Evolutionary conservation across 2,113 vertebrate genomes (phyloP).

Genomic region (Hemicordylus capensis): DNA sequence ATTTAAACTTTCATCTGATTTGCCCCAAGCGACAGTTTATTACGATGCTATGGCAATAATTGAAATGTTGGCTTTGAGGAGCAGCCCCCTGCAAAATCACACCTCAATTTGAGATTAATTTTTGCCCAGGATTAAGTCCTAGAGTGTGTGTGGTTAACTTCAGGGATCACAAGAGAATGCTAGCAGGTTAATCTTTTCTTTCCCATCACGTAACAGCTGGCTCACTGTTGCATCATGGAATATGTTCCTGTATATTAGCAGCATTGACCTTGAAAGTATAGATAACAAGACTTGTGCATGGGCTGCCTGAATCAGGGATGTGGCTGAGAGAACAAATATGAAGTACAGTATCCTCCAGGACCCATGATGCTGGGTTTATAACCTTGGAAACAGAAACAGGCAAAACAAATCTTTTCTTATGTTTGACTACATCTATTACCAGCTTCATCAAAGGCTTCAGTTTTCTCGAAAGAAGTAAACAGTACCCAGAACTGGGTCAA

Average conservation of each 20-base stretch:
- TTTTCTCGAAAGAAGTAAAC: too few relatives aligned
- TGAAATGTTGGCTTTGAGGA: not conserved
- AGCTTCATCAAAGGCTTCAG: too few relatives aligned
- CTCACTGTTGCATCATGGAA: not conserved
- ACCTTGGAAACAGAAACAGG: too few relatives aligned
- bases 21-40: not conserved
- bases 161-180: not conserved
- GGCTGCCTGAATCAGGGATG: too few relatives aligned
- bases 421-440: too few relatives aligned
- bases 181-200: too few relatives aligned
- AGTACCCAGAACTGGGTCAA: too few relatives aligned
- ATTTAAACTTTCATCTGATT: not conserved
- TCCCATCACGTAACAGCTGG: not conserved
- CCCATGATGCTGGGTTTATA: too few relatives aligned
- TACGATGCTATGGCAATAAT: not conserved
- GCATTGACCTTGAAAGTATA: not conserved
- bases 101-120: not conserved
- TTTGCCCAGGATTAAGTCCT: not conserved
- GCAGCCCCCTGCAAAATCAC: not conserved
- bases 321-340: too few relatives aligned
- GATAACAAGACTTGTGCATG: not conserved
- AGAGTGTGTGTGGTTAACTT: not conserved
- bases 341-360: too few relatives aligned
- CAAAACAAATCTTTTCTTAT: too few relatives aligned
- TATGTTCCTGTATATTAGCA: not conserved